Evolutionary conservation across 2,113 vertebrate genomes (phyloP), one percentile per base, ranked within the genome.

Genomic region (Synodontis membranacea): DNA sequence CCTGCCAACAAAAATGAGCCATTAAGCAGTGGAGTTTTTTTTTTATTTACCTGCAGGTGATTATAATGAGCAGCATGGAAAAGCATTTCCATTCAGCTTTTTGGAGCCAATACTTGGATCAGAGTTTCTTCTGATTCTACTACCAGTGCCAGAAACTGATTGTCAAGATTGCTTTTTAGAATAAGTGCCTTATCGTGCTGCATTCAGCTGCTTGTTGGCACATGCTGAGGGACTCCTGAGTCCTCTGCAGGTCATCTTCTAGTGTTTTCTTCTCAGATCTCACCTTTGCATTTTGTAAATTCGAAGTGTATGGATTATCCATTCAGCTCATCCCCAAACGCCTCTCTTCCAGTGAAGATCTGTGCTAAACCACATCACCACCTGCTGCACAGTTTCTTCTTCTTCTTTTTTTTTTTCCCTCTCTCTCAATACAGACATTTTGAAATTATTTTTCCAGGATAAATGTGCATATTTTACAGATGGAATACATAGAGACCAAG

Each of bases 71-170:
- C 19, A 50, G 31, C 17, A 37, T 17, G 76, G 48, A 54, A 79
- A 48, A 54, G 31, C 50, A 54, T 23, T 56, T 80, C 28, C 46
- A 78, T 34, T 28, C 17, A 3, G 68, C 39, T 25, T 72, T 72
- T 72, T 72, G 68, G 68, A 74, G 12, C 44, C 44, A 50, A 80
- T 10, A 80, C 10, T 80, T 80, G 11, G 34, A 56, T 80, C 34
- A 37, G 52, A 14, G 19, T 2, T 37, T 25, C 92, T 88, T 37
- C 89, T 94, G 90, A 97, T 99, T 82, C 97, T 96, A 85, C 91
- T 54, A 97, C 97, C 98, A 97, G 93, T 83, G 93, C 94, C 89
- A 93, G 94, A 76, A 97, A 94, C 92, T 97, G 97, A 60, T 91
- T 95, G 94, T 98, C 96, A 48, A 98, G 93, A 84, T 93, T 96